Base-by-base conservation (phyloP, 2,797 vertebrate species). In the Triplophysa bombifrons region DNA sequence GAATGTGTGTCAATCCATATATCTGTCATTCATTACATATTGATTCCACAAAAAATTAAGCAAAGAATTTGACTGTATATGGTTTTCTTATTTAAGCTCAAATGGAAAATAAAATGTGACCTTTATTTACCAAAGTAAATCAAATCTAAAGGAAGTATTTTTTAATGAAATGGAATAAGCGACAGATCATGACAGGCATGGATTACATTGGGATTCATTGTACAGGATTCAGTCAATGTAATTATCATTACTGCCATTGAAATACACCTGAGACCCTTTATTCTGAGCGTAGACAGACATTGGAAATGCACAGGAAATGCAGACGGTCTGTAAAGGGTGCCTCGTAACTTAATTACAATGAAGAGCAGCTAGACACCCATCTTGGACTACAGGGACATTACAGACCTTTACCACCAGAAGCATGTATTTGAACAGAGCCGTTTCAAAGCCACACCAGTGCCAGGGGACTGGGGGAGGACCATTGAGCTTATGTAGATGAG, bases 301-400 rank as follows among this genome's bases (percentile, higher is more conserved):
- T 72, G 60, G 70, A 72, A 81, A 78, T 65, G 8, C 38, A 41
- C 44, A 46, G 44, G 3, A 14, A 46, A 46, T 41, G 55, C 60
- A 67, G 13, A 22, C 73, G 60, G 51, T 58, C 56, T 48, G 55
- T 63, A 25, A 55, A 78, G 20, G 68, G 25, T n/a, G 14, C 34
- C 69, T 50, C 27, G 71, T 48, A 68, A 73, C 30, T 73, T 84
- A 74, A 85, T 85, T 85, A 84, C 67, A 75, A 19, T 11, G 56
- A 76, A 63, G 30, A 78, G 72, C 72, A 78, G 44, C 64, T 55
- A 51, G 55, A 74, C 67, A 38, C 16, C 72, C n/a, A 48, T 55
- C 20, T 41, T 9, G n/a, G 50, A 48, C 72, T 70, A 56, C 13
- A 50, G 72, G 50, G 63, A 69, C 53, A 66, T 50, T 20, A 63